Conservation (phyloP, 2,113 vertebrate species). For the Elephantulus edwardii region DNA sequence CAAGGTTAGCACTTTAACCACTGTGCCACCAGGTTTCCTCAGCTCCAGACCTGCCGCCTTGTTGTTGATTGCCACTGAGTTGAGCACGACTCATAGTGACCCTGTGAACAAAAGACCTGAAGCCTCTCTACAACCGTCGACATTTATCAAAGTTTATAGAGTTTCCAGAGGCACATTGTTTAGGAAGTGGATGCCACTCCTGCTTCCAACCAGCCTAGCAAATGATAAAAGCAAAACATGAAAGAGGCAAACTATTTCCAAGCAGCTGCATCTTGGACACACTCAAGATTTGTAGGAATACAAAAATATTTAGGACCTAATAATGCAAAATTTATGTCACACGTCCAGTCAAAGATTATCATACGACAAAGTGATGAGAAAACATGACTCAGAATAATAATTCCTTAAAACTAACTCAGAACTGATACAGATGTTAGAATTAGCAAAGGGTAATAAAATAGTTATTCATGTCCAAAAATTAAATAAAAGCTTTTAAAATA, state of each 20-base stretch:
- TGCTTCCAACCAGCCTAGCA: not conserved
- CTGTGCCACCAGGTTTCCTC: too few relatives aligned
- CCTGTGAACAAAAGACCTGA: too few relatives aligned
- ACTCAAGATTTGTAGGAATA: conserved; percentile 3
- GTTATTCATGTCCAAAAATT: not conserved
- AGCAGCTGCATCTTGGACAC: not conserved
- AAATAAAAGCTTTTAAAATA: conserved; percentile 8
- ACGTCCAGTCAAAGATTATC: not conserved
- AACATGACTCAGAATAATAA: conserved; percentile 1
- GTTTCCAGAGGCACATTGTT: too few relatives aligned
- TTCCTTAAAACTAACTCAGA: not conserved
- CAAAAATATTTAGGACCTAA: not conserved
- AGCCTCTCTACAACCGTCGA: too few relatives aligned
- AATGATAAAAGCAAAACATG: not conserved
- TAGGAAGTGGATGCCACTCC: too few relatives aligned
- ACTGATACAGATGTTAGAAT: conserved; percentile 1
- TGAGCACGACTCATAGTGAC: too few relatives aligned
- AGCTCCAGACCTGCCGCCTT: too few relatives aligned
- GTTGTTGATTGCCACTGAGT: too few relatives aligned
- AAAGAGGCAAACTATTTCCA: conserved; percentile 8
- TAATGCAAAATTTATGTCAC: conserved; percentile 33
- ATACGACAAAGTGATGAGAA: conserved; percentile 27
- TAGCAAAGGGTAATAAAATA: conserved; percentile 1
- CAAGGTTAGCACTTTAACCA: too few relatives aligned
- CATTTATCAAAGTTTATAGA: too few relatives aligned